Evolutionary conservation across 2,888 invertebrate genomes (phyloP).

Genomic region (Pandemis corylana): DNA sequence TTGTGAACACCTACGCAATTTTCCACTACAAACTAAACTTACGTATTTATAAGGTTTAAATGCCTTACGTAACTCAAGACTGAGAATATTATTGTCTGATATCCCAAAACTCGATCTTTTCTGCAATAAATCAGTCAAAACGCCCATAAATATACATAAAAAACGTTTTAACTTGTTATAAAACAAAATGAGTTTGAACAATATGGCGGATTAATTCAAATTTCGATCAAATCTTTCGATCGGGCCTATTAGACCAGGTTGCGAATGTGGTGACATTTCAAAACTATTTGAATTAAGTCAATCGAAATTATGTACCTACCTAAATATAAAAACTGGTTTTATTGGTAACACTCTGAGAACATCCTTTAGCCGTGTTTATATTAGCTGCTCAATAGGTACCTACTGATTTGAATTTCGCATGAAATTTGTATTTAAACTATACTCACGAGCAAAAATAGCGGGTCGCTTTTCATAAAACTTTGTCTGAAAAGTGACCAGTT

Average conservation of each 20-base stretch:
- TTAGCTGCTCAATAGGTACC: not conserved
- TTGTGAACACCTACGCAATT: not conserved
- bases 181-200: conserved; percentile 18
- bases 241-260: conserved; percentile 6
- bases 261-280: conserved; percentile 25
- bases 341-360: conserved; percentile 1
- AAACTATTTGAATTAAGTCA: conserved; percentile 25
- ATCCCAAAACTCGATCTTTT: conserved; percentile 3
- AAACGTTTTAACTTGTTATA: conserved; percentile 14
- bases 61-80: not conserved
- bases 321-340: conserved; percentile 16
- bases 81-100: not conserved
- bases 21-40: not conserved
- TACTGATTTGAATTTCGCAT: too few species aligned
- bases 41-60: not conserved
- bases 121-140: conserved; percentile 26
- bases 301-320: conserved; percentile 29
- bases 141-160: conserved; percentile 15
- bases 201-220: conserved; percentile 18
- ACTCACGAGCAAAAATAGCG: too few species aligned
- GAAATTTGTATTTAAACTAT: too few species aligned
- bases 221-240: conserved; percentile 14
- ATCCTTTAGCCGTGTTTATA: not conserved
- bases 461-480: too few species aligned
- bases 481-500: too few species aligned